These are phyloP conservation scores for Urosaurus nigricauda DNA, from an alignment of 2,797 vertebrate species.

Conservation along the genomic window DNA sequence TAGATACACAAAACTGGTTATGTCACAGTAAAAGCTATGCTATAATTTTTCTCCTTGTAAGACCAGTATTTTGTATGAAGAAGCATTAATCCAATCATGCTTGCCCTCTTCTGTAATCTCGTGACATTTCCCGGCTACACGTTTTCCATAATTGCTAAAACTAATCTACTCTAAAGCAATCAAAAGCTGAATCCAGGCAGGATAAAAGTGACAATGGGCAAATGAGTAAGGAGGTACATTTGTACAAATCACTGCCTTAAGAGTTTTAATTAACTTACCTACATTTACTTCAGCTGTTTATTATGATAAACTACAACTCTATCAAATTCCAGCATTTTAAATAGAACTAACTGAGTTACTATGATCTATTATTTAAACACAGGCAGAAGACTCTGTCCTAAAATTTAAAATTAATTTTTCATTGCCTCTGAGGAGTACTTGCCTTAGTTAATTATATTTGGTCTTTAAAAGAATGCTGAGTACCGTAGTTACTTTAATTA, in stretches of 20 bases:
- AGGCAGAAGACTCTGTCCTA: slow-evolving; percentile 15
- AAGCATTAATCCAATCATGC: background rate
- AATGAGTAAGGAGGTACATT: slow-evolving; percentile 8
- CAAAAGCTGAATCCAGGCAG: background rate
- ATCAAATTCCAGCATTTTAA: slow-evolving; percentile 40
- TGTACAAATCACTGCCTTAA: background rate
- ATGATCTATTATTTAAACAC: slow-evolving; percentile 41
- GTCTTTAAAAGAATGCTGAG: background rate
- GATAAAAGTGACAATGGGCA: background rate
- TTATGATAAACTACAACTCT: slow-evolving; percentile 20
- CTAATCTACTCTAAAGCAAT: background rate
- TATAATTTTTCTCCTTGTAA: background rate
- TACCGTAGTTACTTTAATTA: background rate
- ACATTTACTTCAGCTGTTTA: background rate
- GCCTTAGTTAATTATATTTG: slow-evolving; percentile 17
- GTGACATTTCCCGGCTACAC: background rate
- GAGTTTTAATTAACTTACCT: slow-evolving; percentile 10
- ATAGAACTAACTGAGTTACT: slow-evolving; percentile 14
- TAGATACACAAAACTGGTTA: background rate
- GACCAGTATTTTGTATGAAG: background rate
- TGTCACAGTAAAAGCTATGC: background rate
- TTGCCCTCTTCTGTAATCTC: background rate
- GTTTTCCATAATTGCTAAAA: background rate
- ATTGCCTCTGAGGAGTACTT: slow-evolving; percentile 10
- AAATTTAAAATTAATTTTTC: slow-evolving; percentile 32